Base-by-base conservation (phyloP, 37 sponge, comb jelly and placozoan species). In the Bolinopsis microptera region DNA sequence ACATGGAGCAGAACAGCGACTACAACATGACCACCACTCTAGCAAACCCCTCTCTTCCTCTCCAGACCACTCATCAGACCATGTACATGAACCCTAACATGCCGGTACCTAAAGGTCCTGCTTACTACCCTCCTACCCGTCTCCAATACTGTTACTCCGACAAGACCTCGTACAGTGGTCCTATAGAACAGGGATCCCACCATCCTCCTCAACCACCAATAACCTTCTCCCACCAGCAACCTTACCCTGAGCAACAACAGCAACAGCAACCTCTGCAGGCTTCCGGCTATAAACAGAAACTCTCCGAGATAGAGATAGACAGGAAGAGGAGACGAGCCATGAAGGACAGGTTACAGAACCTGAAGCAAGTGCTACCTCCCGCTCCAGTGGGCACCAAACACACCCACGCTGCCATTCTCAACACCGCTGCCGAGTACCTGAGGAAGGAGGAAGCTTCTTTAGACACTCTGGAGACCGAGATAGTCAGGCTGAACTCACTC, bases 291-390 rank as follows among this genome's bases (percentile, higher is more conserved):
- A 86, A 86, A 27, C 61, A 86, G 90, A 86, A 86, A 39, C 24
- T 86, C 23, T 41, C 61, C 2, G 90, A 86, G 48, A 38, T 41
- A 34, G 90, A 86, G 61, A 30, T 41, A 30, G 90, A 86, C 90
- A 86, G 90, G 61, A 86, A 86, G 90, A 86, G 90, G 90, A 86
- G 90, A 26, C 26, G 90, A 33, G 61, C 30, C 25, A 86, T 86
- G 61, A 86, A 86, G 30, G 61, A 39, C 16, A 38, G 36, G 31
- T 38, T 86, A 38, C 28, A 28, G 18, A 3, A 25, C 18, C 61
- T 86, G 2, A 28, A 41, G 61, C 38, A 23, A 21, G 61, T 41
- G 25, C 3, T 86, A 38, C 90, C 90, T 24, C 9, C 30, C 31
- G 32, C 41, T n/a, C 16, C 31, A 22, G 21, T n/a, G 1, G 32